Percentiles rank a stretch among this genome's conserved stretches.
These are phyloP conservation scores for Nomada hirtipes DNA, from an alignment of 2,888 invertebrate species.

Conservation along the genomic window DNA sequence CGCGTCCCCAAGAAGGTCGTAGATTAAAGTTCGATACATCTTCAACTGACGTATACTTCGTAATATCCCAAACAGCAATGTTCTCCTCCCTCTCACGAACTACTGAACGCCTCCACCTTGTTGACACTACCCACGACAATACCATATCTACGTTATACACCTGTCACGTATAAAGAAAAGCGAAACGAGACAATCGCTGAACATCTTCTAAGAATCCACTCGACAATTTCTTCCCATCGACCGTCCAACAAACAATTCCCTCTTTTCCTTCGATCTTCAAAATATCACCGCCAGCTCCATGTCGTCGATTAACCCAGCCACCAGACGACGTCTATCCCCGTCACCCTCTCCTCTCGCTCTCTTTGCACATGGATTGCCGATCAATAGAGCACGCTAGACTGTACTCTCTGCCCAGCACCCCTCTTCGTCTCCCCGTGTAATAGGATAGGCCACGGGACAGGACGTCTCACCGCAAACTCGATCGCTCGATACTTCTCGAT, in stretches of 20 bases:
- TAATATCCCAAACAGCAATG: too few species aligned
- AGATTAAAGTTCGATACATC: too few species aligned
- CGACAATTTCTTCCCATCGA: too few species aligned
- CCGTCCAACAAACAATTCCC: not conserved
- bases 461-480: slow-evolving; percentile 64
- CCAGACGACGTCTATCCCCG: slow-evolving; percentile 2
- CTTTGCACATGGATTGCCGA: slow-evolving; percentile 51
- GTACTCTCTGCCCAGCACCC: slow-evolving; percentile 3
- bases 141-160: too few species aligned
- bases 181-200: too few species aligned
- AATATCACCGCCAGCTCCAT: slow-evolving; percentile 34
- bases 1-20: too few species aligned
- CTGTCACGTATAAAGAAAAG: too few species aligned
- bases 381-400: slow-evolving; percentile 57
- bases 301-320: slow-evolving; percentile 35
- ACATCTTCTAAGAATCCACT: too few species aligned
- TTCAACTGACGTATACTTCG: too few species aligned
- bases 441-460: slow-evolving; percentile 56
- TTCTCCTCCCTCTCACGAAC: too few species aligned
- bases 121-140: too few species aligned
- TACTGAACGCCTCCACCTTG: too few species aligned
- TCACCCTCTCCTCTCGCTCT: not conserved
- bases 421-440: slow-evolving; percentile 29
- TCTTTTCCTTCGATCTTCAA: slow-evolving; percentile 13
- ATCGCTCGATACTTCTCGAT: slow-evolving; percentile 71